A percentile compares a stretch with the other conserved stretches of the same genome.
phyloP scores from a whole-genome alignment of 2,113 vertebrate species.

The Arenaria interpres region DNA sequence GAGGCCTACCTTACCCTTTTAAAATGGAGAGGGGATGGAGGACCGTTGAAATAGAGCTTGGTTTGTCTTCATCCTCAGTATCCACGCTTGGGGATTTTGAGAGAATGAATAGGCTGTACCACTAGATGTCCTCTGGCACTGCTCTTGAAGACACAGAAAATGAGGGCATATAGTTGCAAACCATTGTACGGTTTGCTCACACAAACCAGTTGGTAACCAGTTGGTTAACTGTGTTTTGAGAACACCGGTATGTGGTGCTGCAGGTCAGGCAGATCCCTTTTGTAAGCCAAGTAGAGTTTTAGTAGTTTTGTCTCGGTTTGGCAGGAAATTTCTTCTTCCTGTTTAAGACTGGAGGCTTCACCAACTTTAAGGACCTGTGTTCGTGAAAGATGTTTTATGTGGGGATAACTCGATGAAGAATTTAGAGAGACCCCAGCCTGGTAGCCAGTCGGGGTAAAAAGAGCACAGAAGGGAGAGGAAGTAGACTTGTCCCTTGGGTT shows the following conservation, averaged over 20 bases:
- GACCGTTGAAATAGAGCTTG: not conserved
- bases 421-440: not conserved
- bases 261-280: not conserved
- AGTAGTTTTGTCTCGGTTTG: not conserved
- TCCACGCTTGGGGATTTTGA: not conserved
- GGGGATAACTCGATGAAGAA: not conserved
- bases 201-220: not conserved
- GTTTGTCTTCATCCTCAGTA: not conserved
- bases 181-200: not conserved
- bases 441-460: not conserved
- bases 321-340: not conserved
- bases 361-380: not conserved
- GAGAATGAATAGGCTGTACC: not conserved
- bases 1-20: not conserved
- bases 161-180: not conserved
- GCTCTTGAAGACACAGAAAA: not conserved
- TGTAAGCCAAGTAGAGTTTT: not conserved
- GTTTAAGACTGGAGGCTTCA: not conserved
- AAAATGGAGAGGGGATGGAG: not conserved
- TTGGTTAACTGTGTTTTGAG: not conserved
- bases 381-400: not conserved
- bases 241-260: not conserved
- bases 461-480: not conserved
- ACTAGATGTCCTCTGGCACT: not conserved
- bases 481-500: not conserved